Conservation (phyloP, 1,140 invertebrate species). For the Vollenhovia emeryi region DNA sequence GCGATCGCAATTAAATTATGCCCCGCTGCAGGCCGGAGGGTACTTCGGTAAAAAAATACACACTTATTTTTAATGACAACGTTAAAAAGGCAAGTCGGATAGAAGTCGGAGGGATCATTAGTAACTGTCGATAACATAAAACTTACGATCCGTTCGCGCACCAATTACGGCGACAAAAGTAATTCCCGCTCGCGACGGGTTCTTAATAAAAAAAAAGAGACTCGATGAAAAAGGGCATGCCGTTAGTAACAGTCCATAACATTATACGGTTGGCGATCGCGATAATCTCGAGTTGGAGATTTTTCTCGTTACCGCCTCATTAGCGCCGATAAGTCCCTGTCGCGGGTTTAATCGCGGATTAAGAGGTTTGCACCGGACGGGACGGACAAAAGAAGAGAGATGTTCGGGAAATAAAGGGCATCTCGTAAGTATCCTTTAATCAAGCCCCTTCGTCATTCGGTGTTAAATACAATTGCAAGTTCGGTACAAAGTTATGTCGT, state of each 20-base stretch:
- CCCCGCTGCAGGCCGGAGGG: not conserved
- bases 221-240: constrained; percentile 33
- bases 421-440: not conserved
- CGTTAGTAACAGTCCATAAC: constrained; percentile 47
- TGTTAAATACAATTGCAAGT: not conserved
- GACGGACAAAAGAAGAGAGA: not conserved
- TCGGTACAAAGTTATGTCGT: not conserved
- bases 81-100: not conserved
- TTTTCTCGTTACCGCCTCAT: constrained; percentile 55
- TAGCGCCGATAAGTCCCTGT: constrained; percentile 43
- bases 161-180: constrained; percentile 53
- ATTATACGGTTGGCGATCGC: constrained; percentile 43
- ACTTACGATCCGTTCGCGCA: constrained; percentile 22
- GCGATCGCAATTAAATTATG: constrained; percentile 3
- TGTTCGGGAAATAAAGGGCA: not conserved
- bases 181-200: constrained; percentile 37
- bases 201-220: constrained; percentile 36
- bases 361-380: constrained; percentile 17
- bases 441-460: not conserved
- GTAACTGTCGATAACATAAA: constrained; percentile 58
- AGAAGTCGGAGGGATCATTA: constrained; percentile 8
- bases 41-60: not conserved
- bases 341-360: constrained; percentile 43
- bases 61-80: constrained; percentile 15
- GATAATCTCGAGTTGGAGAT: constrained; percentile 38